Evolutionary conservation across 2,888 invertebrate genomes (phyloP), one percentile per base, ranked within the genome.

Genomic region (Drosophila borborema): DNA sequence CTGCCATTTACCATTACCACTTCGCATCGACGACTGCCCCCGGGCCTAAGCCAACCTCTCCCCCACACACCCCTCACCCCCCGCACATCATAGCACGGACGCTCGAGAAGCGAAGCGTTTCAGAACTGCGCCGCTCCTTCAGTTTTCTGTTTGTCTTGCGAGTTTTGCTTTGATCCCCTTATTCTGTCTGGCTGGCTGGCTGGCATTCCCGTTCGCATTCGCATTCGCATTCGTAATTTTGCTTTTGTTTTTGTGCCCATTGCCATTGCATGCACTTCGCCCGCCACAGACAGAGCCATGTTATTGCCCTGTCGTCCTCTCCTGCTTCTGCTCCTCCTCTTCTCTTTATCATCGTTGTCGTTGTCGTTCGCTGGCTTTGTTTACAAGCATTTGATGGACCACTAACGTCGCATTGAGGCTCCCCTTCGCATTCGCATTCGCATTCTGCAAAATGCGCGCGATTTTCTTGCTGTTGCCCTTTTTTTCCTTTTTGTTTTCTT

Each of bases 331-430:
- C 28, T 41, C 1, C 53, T 20, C 31, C 7, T 41, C 18, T 10
- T 20, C 38, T 20, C 49, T 41, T 64, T 38, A 41, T 41, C 41
- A n/a, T 41, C 51, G 34, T 62, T 41, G 62, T 65, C 69, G 36
- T 61, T 40, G 78, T 81, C 89, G 76, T 87, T 85, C 84, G 74
- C 74, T 89, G 89, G 85, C 85, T 89, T 85, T 85, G 85, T 85
- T 85, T 85, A 85, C 85, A 85, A 86, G 89, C 85, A 84, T 89
- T 87, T 85, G 90, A 85, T 85, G 88, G 90, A 85, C 90, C 85
- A 87, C 90, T 81, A 89, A 85, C 82, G 80, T 79, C 85, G 73
- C 80, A 77, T 78, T 82, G 80, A 72, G 60, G 68, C 69, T 71
- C 62, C 70, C 72, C 70, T 62, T 55, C 46, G 59, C 34, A 56